Evolutionary conservation across 2,797 vertebrate species (phyloP), one percentile per base, ranked within the genome.

Genomic region (Liparis tanakae): DNA sequence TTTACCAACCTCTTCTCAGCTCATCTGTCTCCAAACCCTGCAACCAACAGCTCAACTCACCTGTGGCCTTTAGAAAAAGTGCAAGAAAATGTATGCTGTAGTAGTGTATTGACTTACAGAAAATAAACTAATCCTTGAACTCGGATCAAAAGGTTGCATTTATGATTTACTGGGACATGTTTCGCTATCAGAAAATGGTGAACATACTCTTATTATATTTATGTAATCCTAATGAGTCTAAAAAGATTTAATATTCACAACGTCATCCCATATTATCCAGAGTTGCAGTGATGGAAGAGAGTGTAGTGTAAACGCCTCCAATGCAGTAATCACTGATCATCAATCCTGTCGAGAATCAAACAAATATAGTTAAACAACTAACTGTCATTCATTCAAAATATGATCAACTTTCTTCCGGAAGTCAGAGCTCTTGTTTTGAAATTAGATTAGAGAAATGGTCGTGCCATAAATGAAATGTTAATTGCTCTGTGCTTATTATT

Each of bases 241-340:
- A 60, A 61, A 62, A 17, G 0, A 72, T 50, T 59, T 34, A 59
- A 74, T 30, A 80, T 66, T 73, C 37, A 69, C 56, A 41, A 43
- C 65, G 37, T 73, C 33, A 48, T n/a, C 4, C 10, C 36, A 46
- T 41, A 25, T 67, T 79, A 55, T 71, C 25, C 56, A 39, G 55
- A 65, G 62, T 63, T 61, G 13, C 51, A 63, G 17, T 74, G 78
- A 79, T 83, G 36, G 63, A 71, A 20, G 30, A 63, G 46, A 71
- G 43, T 66, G 65, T 51, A 71, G 43, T 66, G 65, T 51, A 59
- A 44, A 70, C 22, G 58, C n/a, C n/a, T 67, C 76, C 48, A 51
- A 7, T 37, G 33, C 25, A 57, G 39, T 66, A 57, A 78, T 57
- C 20, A 6, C 53, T 67, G 70, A 72, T 64, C 68, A 76, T 63